Conservation (phyloP, 2,888 invertebrate genomes). For the Perizoma flavofasciatum region DNA sequence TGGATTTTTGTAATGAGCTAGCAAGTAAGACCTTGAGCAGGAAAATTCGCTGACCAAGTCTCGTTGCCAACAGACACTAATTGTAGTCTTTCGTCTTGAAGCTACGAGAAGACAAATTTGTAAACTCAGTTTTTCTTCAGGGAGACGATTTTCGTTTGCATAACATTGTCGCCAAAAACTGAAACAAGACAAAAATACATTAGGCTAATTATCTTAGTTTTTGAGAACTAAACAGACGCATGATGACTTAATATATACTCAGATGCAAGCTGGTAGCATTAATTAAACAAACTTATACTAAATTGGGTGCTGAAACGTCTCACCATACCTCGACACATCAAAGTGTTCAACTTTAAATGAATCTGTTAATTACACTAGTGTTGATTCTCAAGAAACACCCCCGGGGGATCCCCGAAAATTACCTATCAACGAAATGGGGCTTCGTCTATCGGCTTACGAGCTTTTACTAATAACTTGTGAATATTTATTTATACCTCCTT, state of each 20-base stretch:
- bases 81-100: too few relatives aligned
- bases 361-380: conserved; percentile 78
- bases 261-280: conserved; percentile 43
- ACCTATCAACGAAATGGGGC: conserved; percentile 71
- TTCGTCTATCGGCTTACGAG: conserved; percentile 32
- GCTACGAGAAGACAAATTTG: too few relatives aligned
- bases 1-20: too few relatives aligned
- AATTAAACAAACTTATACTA: conserved; percentile 53
- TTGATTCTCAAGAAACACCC: conserved; percentile 74
- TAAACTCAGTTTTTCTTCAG: too few relatives aligned
- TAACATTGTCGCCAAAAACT: neutral
- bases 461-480: conserved; percentile 31
- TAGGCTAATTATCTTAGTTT: neutral
- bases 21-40: too few relatives aligned
- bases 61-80: too few relatives aligned
- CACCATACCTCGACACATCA: conserved; percentile 52
- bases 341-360: conserved; percentile 75
- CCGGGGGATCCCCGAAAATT: conserved; percentile 65
- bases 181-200: neutral
- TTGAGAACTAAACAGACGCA: too few relatives aligned
- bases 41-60: too few relatives aligned
- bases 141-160: too few relatives aligned
- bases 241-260: conserved; percentile 1
- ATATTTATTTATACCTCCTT: conserved; percentile 26
- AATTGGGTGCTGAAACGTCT: conserved; percentile 28